These are phyloP conservation scores for Todiramphus chloris DNA, from an alignment of 2,113 vertebrate species.

Conservation along the genomic window DNA sequence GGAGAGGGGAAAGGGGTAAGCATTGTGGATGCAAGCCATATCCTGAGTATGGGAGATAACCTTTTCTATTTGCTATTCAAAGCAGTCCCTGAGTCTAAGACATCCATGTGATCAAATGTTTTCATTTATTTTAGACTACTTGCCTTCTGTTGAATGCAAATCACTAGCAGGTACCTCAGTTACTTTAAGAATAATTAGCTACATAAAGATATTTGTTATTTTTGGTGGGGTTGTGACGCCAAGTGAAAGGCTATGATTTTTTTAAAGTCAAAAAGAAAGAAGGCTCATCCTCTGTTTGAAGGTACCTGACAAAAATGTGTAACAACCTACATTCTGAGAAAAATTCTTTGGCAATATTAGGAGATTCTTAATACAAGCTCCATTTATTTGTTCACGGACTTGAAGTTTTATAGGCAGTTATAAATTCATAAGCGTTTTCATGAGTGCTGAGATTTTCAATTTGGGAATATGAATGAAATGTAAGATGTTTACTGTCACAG, in stretches of 20 bases:
- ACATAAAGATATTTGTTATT: background rate
- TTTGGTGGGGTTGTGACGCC: background rate
- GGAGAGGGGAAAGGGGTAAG: background rate
- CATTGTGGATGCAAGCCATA: background rate
- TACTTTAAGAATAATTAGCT: background rate
- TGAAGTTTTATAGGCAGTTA: background rate
- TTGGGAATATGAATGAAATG: background rate
- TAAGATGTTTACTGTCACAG: background rate
- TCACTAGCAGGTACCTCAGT: background rate
- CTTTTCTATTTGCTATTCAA: background rate
- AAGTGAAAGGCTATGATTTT: background rate
- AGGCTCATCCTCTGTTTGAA: background rate
- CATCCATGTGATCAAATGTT: background rate
- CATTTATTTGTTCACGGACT: background rate
- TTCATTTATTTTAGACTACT: background rate
- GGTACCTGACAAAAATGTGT: background rate
- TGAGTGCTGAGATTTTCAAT: background rate
- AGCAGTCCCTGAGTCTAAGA: background rate
- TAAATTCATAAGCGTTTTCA: background rate
- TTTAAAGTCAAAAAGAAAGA: background rate
- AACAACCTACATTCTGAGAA: background rate
- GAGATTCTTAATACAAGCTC: background rate
- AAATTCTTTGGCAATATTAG: background rate
- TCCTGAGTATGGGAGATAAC: background rate
- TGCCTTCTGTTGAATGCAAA: background rate